A percentile compares a stretch with the other conserved stretches of the same genome.
Conservation (phyloP, 2,113 vertebrate species). For the Gadus chalcogrammus region DNA sequence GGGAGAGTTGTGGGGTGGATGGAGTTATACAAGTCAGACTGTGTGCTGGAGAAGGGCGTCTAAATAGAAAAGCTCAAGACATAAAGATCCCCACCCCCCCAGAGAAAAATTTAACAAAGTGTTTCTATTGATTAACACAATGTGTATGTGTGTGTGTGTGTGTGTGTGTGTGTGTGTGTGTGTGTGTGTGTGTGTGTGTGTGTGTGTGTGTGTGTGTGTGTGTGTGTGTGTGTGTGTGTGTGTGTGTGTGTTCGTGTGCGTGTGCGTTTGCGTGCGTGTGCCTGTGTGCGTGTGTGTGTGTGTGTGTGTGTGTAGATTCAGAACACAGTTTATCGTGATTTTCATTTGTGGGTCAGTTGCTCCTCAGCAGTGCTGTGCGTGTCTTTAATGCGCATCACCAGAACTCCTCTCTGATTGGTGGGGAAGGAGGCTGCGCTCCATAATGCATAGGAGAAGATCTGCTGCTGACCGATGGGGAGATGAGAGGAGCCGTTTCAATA, state of each 20-base stretch:
- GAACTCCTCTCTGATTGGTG: neutral
- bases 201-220: constrained; percentile 4
- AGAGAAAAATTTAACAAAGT: constrained; percentile 25
- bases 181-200: neutral
- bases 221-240: constrained; percentile 1
- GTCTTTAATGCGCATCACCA: neutral
- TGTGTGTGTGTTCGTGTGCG: neutral
- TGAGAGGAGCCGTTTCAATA: neutral
- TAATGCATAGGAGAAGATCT: neutral
- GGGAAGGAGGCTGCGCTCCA: neutral
- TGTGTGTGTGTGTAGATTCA: neutral
- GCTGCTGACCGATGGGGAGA: neutral
- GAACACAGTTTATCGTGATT: neutral
- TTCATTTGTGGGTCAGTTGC: neutral
- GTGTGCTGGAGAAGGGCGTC: neutral
- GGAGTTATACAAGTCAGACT: neutral
- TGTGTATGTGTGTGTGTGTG: neutral
- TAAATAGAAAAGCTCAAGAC: neutral
- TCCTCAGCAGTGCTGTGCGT: neutral
- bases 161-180: constrained; percentile 7
- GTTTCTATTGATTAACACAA: constrained; percentile 33
- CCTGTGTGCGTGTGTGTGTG: neutral
- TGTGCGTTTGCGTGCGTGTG: neutral
- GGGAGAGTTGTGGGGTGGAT: neutral
- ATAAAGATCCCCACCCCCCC: neutral